phyloP scores from a whole-genome alignment of 37 sponge, comb jelly and placozoan species.

The Cladorhizidae sp. region DNA sequence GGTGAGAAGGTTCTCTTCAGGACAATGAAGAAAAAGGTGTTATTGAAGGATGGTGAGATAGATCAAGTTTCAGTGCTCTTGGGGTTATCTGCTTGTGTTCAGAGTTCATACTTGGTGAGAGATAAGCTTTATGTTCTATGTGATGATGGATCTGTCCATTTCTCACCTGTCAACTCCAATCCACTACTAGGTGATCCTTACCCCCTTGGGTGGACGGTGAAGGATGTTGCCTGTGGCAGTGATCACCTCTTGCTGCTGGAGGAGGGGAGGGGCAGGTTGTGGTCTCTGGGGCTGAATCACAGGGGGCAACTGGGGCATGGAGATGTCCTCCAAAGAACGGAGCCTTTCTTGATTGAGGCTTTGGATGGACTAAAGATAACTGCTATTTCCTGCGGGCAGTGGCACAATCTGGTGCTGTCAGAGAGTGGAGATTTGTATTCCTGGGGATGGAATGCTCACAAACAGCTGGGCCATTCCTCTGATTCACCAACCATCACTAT shows the following conservation, averaged over 20 bases:
- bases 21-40: neutral
- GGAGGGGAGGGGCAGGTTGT: conserved; percentile 10
- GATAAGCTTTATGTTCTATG: no score
- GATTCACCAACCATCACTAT: conserved; percentile 16
- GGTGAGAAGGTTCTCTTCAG: neutral
- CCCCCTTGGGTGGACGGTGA: neutral
- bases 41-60: neutral
- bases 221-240: conserved; percentile 37
- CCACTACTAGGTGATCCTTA: no score
- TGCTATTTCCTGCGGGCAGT: conserved; percentile 57
- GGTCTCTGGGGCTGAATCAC: conserved; percentile 51
- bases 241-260: conserved; percentile 39
- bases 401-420: conserved; percentile 59
- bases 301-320: conserved; percentile 84
- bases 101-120: no score
- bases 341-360: conserved; percentile 47
- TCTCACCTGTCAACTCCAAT: no score
- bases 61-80: no score
- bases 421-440: conserved; percentile 63
- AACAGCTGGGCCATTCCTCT: conserved; percentile 55
- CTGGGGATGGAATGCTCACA: conserved; percentile 82
- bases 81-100: no score
- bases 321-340: conserved; percentile 41
- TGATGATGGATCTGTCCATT: no score
- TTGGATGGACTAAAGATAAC: conserved; percentile 54